Percentiles rank a stretch among this genome's conserved stretches.
phyloP scores from a whole-genome alignment of 2,113 vertebrate species.

The Eulemur macaco region DNA sequence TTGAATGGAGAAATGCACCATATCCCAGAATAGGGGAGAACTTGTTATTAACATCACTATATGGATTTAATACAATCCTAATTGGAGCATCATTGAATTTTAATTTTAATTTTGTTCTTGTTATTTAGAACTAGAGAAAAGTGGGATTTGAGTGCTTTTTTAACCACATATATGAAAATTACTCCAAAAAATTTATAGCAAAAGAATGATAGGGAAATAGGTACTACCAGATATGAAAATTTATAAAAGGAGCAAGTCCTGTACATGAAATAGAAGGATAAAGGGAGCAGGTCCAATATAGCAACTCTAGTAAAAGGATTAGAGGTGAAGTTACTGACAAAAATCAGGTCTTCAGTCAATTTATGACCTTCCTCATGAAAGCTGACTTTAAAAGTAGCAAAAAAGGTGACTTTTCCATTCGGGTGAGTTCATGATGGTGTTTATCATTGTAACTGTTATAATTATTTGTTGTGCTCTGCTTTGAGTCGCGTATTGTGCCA shows the following conservation, averaged over 20 bases:
- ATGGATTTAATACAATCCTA: not conserved
- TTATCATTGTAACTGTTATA: not conserved
- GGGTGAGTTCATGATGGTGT: not conserved
- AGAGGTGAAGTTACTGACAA: not conserved
- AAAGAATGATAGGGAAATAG: not conserved
- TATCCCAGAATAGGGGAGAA: not conserved
- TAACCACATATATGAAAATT: not conserved
- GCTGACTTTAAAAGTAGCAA: not conserved
- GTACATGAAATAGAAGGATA: not conserved
- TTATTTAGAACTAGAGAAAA: not conserved
- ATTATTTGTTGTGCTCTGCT: not conserved
- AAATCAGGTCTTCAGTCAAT: not conserved
- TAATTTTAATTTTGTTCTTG: not conserved
- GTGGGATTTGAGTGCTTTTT: not conserved
- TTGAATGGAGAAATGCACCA: not conserved
- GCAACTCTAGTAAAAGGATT: not conserved
- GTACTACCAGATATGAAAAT: not conserved
- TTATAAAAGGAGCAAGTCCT: not conserved
- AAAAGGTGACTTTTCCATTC: not conserved
- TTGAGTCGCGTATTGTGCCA: not conserved
- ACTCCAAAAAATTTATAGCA: not conserved
- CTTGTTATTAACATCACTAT: not conserved
- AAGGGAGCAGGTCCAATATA: fast-evolving
- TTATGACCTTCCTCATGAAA: not conserved
- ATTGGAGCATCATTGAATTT: not conserved